Percentiles rank a stretch among this genome's conserved stretches.
Evolutionary conservation across 1,140 invertebrate species (phyloP).

Genomic region (Hestina assimilis): DNA sequence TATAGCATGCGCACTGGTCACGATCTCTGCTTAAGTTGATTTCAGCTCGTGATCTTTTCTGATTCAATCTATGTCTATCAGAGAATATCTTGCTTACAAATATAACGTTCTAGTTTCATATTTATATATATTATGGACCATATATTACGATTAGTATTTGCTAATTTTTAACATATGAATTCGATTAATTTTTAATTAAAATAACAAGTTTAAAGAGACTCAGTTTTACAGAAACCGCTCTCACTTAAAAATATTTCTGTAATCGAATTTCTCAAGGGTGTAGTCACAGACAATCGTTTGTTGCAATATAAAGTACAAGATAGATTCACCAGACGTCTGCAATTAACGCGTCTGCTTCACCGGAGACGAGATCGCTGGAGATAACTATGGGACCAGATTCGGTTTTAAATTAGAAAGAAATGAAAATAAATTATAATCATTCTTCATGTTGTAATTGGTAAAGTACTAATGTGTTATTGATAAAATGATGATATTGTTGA

Average conservation of each 20-base stretch:
- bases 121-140: too few relatives aligned
- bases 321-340: conserved; percentile 34
- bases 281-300: conserved; percentile 26
- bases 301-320: conserved; percentile 28
- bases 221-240: background rate
- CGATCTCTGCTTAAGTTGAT: conserved; percentile 25
- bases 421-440: conserved; percentile 1
- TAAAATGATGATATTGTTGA: too few relatives aligned
- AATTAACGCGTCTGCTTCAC: conserved; percentile 39
- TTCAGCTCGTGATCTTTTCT: conserved; percentile 25
- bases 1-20: conserved; percentile 19
- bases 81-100: background rate
- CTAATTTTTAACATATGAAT: too few relatives aligned
- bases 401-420: background rate
- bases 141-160: too few relatives aligned
- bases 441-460: background rate
- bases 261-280: conserved; percentile 17
- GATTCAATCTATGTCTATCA: conserved; percentile 6
- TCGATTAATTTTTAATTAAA: background rate
- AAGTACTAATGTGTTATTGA: background rate
- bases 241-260: conserved; percentile 10
- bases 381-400: conserved; percentile 11
- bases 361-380: conserved; percentile 15
- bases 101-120: background rate
- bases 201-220: background rate